Evolutionary conservation across 2,888 invertebrate genomes (phyloP), one percentile per base, ranked within the genome.

Genomic region (Trypoxylon attenuatum): DNA sequence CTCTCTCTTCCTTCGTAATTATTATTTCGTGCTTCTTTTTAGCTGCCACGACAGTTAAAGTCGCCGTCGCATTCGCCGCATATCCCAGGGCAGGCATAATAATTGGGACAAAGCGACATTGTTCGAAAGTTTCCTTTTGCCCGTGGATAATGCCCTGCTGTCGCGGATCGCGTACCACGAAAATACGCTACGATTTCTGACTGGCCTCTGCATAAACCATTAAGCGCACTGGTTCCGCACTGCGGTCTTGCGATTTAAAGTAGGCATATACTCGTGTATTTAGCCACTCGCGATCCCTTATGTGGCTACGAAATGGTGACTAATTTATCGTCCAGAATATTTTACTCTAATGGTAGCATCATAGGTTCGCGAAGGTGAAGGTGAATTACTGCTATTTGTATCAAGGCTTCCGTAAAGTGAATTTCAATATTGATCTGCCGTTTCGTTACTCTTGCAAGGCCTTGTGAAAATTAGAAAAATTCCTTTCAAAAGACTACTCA

Each of bases 191-290:
- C 74, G 69, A 72, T 76, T 68, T 79, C 71, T 56, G 55, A 63
- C 71, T 66, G 70, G 58, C 73, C 69, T 50, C 53, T 78, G 76
- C 74, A 77, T 76, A 78, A 81, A 79, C 74, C 74, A 80, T 81
- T 77, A 71, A 69, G 72, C 56, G 67, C 66, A n/a, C n/a, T n/a
- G 72, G 60, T 73, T 72, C 73, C 76, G 78, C 82, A 80, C 51
- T 73, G 76, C 79, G 75, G 71, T 77, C 54, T 52, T 13, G n/a
- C 42, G 21, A 58, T 68, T 71, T 55, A 38, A 54, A 49, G 18
- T 67, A 58, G 53, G 5, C 51, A 25, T 29, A 18, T 38, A 57
- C 38, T 47, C 45, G 22, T 21, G 5, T 16, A 22, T 22, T 55
- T 64, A 51, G 21, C 66, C 54, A 65, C 58, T 59, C n/a, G n/a